Conservation (phyloP, 2,888 invertebrate genomes). For the Eudemis profundana region DNA sequence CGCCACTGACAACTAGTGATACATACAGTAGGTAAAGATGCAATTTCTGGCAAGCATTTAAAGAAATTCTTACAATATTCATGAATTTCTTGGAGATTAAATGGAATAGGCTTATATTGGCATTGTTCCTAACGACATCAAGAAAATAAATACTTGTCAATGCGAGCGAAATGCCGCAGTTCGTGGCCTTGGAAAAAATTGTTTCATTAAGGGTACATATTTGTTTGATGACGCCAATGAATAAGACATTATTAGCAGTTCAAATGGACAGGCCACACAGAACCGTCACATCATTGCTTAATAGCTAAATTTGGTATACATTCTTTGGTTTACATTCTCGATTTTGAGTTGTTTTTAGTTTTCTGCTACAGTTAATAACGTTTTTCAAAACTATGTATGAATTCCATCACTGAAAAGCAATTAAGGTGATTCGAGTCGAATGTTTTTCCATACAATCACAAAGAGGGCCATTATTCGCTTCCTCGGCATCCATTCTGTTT, state of each 20-base stretch:
- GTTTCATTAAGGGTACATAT: constrained; percentile 37
- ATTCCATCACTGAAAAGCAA: too few species aligned
- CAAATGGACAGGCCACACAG: neutral
- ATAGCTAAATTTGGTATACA: neutral
- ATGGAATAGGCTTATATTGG: constrained; percentile 13
- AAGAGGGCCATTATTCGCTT: too few species aligned
- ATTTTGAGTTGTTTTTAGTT: neutral
- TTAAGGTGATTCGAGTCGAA: too few species aligned
- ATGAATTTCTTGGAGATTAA: neutral
- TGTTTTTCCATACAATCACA: too few species aligned
- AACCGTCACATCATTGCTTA: neutral
- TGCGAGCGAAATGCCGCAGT: constrained; percentile 20
- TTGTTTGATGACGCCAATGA: constrained; percentile 24
- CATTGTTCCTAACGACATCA: constrained; percentile 31
- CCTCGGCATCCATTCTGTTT: too few species aligned
- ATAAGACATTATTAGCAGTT: constrained; percentile 18
- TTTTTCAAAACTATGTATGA: too few species aligned
- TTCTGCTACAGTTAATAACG: neutral
- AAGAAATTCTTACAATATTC: neutral
- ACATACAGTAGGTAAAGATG: too few species aligned
- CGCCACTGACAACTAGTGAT: too few species aligned
- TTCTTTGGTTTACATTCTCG: neutral
- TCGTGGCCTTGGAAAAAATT: constrained; percentile 37
- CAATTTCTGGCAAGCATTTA: too few species aligned
- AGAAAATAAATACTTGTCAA: constrained; percentile 25